phyloP scores from a whole-genome alignment of 1,140 invertebrate species.

The Trichomalopsis sarcophagae region DNA sequence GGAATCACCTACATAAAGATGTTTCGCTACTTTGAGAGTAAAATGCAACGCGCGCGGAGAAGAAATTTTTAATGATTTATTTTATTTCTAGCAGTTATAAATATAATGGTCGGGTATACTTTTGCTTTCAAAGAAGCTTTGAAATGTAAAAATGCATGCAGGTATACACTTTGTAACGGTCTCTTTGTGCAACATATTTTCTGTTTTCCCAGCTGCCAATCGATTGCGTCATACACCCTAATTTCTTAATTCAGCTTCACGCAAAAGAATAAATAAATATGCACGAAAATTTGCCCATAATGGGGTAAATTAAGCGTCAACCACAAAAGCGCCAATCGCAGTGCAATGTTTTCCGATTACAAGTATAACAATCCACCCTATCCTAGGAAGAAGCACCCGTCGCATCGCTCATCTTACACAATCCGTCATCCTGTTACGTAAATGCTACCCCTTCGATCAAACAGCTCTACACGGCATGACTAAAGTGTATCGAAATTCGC shows the following conservation, averaged over 20 bases:
- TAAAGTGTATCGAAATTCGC: not conserved
- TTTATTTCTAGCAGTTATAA: not conserved
- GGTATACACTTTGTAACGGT: not conserved
- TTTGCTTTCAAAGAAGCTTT: slow-evolving; percentile 27
- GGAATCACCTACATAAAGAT: slow-evolving; percentile 44
- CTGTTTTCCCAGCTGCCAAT: not conserved
- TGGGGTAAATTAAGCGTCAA: not conserved
- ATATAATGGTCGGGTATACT: not conserved
- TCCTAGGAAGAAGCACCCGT: not conserved
- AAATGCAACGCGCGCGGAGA: not conserved
- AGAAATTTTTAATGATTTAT: slow-evolving; percentile 28
- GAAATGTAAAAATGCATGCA: not conserved
- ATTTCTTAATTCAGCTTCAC: not conserved
- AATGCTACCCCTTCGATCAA: slow-evolving; percentile 15
- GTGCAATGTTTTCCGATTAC: too few relatives aligned
- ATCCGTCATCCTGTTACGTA: slow-evolving; percentile 40
- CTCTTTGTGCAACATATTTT: not conserved
- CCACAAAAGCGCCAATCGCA: not conserved
- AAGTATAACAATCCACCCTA: not conserved
- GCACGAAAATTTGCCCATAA: slow-evolving; percentile 35
- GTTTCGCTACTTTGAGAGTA: slow-evolving; percentile 34
- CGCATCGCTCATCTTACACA: slow-evolving; percentile 7
- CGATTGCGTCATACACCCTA: not conserved
- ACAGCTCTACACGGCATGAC: slow-evolving; percentile 17
- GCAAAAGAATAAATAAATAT: too few relatives aligned